These are phyloP conservation scores for Synodontis membranacea DNA, from an alignment of 2,113 vertebrate genomes.

Conservation along the genomic window DNA sequence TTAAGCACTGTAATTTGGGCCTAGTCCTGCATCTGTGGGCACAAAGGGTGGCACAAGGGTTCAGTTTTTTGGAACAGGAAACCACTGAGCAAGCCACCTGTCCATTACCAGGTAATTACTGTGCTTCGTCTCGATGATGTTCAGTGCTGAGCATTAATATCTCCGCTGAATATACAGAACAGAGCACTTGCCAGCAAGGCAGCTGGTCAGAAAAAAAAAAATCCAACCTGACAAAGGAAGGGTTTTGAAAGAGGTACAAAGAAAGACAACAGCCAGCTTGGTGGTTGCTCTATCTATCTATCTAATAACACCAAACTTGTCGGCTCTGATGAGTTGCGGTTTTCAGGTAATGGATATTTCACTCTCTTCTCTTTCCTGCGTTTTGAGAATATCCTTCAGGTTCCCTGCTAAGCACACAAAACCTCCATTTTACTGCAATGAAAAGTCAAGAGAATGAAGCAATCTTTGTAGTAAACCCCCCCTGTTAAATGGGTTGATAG, in stretches of 20 bases:
- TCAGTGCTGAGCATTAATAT: slow-evolving; percentile 32
- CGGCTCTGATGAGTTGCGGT: background rate
- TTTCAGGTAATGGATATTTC: slow-evolving; percentile 12
- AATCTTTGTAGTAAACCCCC: slow-evolving; percentile 19
- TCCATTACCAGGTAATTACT: slow-evolving; percentile 48
- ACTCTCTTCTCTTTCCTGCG: slow-evolving; percentile 11
- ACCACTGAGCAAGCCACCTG: slow-evolving; percentile 51
- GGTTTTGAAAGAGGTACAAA: background rate
- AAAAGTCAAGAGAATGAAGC: background rate
- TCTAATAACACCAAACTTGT: background rate
- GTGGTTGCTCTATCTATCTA: background rate
- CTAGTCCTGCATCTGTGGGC: slow-evolving; percentile 21
- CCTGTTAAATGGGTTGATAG: slow-evolving; percentile 13
- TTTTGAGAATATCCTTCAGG: background rate
- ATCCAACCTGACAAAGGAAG: background rate
- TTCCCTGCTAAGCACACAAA: too few relatives aligned
- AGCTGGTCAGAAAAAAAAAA: background rate
- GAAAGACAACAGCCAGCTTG: background rate
- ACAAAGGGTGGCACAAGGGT: slow-evolving; percentile 19
- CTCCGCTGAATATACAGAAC: background rate
- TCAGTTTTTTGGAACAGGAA: slow-evolving; percentile 48
- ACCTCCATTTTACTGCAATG: background rate
- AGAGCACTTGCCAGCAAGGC: slow-evolving; percentile 5
- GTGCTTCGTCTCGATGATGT: slow-evolving; percentile 32
- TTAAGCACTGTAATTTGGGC: slow-evolving; percentile 31